Percentiles rank a stretch among this genome's conserved stretches.
Evolutionary conservation across 1,140 invertebrate species (phyloP).

Genomic region (Apis florea): DNA sequence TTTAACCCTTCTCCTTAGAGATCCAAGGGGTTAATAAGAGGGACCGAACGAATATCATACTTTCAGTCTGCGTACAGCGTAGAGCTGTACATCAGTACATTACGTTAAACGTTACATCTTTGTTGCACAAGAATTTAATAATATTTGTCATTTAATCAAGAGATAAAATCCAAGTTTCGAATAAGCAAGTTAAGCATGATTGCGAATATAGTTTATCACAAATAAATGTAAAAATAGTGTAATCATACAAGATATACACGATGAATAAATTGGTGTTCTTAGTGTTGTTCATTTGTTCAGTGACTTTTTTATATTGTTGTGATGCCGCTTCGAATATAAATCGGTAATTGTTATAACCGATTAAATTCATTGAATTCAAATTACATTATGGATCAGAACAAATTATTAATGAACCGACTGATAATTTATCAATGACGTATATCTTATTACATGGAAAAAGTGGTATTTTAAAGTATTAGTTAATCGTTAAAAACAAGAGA

Average conservation of each 20-base stretch:
- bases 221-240: conserved; percentile 8
- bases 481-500: not conserved
- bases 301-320: conserved; percentile 37
- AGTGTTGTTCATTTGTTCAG: conserved; percentile 42
- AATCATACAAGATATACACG: not conserved
- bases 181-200: conserved; percentile 39
- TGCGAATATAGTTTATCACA: not conserved
- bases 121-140: not conserved
- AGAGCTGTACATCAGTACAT: conserved; percentile 8
- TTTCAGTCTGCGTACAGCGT: conserved; percentile 48
- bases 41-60: conserved; percentile 52
- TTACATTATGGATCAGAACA: not conserved
- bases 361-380: not conserved
- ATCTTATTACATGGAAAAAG: not conserved
- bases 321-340: conserved; percentile 38
- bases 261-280: conserved; percentile 40
- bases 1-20: conserved; percentile 56
- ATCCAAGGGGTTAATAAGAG: conserved; percentile 61
- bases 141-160: not conserved
- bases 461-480: not conserved
- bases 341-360: conserved; percentile 54
- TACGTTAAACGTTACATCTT: not conserved
- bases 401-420: not conserved
- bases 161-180: not conserved
- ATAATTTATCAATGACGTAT: not conserved